These are phyloP conservation scores for Antheraea pernyi DNA, from an alignment of 1,140 invertebrate genomes.

Conservation along the genomic window DNA sequence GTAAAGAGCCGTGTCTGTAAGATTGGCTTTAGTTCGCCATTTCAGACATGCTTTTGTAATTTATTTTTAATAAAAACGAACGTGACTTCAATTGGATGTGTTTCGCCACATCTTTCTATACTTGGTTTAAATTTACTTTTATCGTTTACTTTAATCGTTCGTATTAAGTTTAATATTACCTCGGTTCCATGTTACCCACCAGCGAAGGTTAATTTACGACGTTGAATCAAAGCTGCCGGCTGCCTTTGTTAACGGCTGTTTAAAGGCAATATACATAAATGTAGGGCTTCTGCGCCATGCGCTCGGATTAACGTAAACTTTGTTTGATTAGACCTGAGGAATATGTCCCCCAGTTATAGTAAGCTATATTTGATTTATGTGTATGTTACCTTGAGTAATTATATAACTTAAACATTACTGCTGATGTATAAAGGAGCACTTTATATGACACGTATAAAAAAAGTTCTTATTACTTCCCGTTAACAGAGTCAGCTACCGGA, in stretches of 20 bases:
- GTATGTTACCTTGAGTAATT: background rate
- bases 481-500: too few species aligned
- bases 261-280: conserved; percentile 8
- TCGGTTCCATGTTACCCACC: background rate
- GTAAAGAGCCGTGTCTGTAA: background rate
- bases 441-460: background rate
- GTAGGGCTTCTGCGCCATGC: background rate
- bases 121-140: background rate
- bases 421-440: background rate
- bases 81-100: too few species aligned
- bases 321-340: background rate
- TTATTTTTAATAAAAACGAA: background rate
- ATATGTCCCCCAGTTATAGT: background rate
- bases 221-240: conserved; percentile 43
- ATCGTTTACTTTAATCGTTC: background rate
- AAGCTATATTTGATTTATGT: background rate
- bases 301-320: conserved; percentile 2
- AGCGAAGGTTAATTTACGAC: conserved; percentile 39
- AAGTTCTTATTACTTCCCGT: background rate
- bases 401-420: background rate
- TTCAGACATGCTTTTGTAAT: background rate
- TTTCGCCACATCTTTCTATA: background rate
- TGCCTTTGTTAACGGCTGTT: conserved; percentile 27
- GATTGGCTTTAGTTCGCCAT: background rate
- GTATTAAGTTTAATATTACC: background rate